A percentile compares a stretch with the other conserved stretches of the same genome.
Conservation (phyloP, 2,113 vertebrate genomes). For the Hippocampus zosterae region DNA sequence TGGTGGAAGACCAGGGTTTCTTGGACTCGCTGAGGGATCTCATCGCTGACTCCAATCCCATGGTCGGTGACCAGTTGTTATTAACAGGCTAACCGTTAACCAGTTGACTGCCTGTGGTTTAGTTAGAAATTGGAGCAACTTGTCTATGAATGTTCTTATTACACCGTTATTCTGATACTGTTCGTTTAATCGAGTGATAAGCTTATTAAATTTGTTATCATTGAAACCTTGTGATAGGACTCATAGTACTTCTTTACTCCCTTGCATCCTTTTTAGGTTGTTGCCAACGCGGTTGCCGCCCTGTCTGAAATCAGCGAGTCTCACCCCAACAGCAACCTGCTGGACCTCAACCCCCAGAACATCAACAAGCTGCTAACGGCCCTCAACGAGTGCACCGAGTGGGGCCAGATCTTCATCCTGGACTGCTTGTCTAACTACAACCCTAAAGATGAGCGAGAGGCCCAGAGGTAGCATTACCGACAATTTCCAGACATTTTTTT, state of each 20-base stretch:
- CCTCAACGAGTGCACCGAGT: conserved; percentile 95
- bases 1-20: conserved; percentile 99
- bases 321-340: conserved; percentile 97
- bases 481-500: too few species aligned
- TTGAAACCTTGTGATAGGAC: too few species aligned
- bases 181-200: too few species aligned
- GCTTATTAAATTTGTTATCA: too few species aligned
- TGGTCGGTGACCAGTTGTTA: conserved; percentile 71
- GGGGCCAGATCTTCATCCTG: conserved; percentile 99
- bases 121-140: too few species aligned
- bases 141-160: too few species aligned
- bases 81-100: neutral
- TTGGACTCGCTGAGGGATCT: conserved; percentile 94
- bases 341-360: conserved; percentile 97
- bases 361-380: conserved; percentile 98
- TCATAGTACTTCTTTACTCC: neutral
- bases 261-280: conserved; percentile 74
- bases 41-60: conserved; percentile 97
- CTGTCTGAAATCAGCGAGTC: conserved; percentile 98
- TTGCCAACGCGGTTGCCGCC: conserved; percentile 95
- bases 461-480: conserved; percentile 82
- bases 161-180: too few species aligned
- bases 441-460: conserved; percentile 95
- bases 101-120: too few species aligned
- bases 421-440: conserved; percentile 98